Percentiles rank a stretch among this genome's conserved stretches.
These are phyloP conservation scores for Creontiades dilutus DNA, from an alignment of 2,888 invertebrate species.

Conservation along the genomic window DNA sequence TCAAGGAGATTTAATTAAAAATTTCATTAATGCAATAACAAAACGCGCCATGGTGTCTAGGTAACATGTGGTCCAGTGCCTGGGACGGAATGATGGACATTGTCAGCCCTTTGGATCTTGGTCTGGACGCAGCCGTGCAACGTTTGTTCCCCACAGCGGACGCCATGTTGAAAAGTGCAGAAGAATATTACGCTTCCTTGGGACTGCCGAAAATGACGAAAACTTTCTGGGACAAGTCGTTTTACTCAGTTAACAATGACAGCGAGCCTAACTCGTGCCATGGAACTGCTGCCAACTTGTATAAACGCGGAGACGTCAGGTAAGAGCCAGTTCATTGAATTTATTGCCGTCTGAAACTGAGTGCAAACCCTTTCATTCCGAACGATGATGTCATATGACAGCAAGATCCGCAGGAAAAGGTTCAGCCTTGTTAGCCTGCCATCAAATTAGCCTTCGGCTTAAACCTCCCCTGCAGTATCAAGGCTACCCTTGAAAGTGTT, in stretches of 20 bases:
- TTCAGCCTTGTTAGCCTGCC: too few species aligned
- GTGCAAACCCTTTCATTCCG: too few species aligned
- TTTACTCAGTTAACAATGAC: conserved; percentile 60
- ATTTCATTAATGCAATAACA: too few species aligned
- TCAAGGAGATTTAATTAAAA: too few species aligned
- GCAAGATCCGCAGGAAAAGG: too few species aligned
- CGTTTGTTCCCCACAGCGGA: conserved; percentile 78
- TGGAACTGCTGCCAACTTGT: conserved; percentile 80
- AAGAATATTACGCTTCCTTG: conserved; percentile 79
- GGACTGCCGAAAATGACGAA: conserved; percentile 78
- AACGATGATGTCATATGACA: too few species aligned
- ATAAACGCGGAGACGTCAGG: conserved; percentile 79
- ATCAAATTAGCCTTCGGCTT: too few species aligned
- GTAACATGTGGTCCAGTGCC: conserved; percentile 79
- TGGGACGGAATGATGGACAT: conserved; percentile 78
- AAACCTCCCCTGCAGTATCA: too few species aligned
- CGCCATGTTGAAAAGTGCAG: conserved; percentile 81
- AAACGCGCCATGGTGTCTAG: conserved; percentile 74
- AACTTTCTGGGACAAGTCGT: conserved; percentile 77
- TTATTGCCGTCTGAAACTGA: too few species aligned
- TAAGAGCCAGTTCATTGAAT: conserved; percentile 74
- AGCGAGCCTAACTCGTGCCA: conserved; percentile 78
- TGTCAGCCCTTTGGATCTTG: conserved; percentile 75
- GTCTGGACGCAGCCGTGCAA: conserved; percentile 80
- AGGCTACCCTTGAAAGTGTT: too few species aligned